These are phyloP conservation scores for Gavialis gangeticus DNA, from an alignment of 2,113 vertebrate species.

Conservation along the genomic window DNA sequence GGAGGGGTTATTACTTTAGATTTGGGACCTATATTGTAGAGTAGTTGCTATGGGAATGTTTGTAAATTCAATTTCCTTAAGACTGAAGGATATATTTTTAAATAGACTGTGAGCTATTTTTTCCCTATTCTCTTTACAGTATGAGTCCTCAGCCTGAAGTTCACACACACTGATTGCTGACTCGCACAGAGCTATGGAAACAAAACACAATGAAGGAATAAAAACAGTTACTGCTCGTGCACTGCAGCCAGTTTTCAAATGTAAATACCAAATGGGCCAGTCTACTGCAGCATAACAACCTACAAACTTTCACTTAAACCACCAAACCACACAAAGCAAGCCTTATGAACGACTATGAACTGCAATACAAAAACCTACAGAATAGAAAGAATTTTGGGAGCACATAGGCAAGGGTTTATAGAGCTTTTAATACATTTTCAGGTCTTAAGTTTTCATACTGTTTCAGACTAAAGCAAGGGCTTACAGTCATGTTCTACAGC, in stretches of 20 bases:
- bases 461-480: conserved; percentile 30
- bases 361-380: background rate
- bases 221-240: background rate
- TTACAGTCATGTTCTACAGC: conserved; percentile 31
- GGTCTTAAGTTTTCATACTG: conserved; percentile 26
- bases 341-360: background rate
- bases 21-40: background rate
- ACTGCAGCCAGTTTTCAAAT: background rate
- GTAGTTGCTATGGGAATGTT: background rate
- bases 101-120: background rate
- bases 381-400: background rate
- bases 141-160: background rate
- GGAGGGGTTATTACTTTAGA: background rate
- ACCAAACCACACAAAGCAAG: background rate
- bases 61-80: background rate
- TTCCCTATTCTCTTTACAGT: background rate
- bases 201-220: background rate
- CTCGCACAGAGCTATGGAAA: background rate
- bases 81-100: background rate
- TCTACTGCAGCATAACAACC: background rate
- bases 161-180: background rate
- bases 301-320: background rate
- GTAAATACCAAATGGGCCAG: background rate
- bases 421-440: background rate
- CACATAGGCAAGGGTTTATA: background rate